Base-by-base conservation (phyloP, 2,797 vertebrate genomes). In the Diplodus sargus region DNA sequence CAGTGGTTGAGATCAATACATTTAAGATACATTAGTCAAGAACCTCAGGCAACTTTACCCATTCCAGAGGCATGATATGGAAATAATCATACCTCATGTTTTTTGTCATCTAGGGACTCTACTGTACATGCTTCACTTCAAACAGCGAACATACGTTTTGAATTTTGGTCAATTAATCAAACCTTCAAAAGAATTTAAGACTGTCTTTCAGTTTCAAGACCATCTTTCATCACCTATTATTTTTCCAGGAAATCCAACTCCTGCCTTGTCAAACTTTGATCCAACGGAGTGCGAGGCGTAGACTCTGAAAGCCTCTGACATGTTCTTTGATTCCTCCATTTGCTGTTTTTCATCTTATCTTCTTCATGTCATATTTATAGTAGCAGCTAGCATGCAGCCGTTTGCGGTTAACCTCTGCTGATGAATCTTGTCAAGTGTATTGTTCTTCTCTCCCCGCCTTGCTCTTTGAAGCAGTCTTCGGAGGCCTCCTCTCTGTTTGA, bases 371-470 rank as follows among this genome's bases (percentile, higher is more conserved):
- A 71, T 83, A 85, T 90, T 85, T 86, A 86, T 86, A 86, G 88
- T 86, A 86, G 84, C 87, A 82, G 77, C 81, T 84, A 84, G 81
- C 76, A 85, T 79, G 70, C 85, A 91, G 86, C 70, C 56, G 66
- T 83, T 90, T 82, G 83, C 58, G 86, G 89, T 91, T 92, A 91
- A 94, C 90, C 85, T 88, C 85, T 59, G 42, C 74, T 89, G 86
- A 94, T 87, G 87, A 92, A 89, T 89, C 78, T 86, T 88, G 84
- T 91, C 86, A 81, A 85, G 79, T 76, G 79, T 59, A 87, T 87
- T 87, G 85, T 89, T 88, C 76, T 81, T 69, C 54, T 74, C 77
- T 83, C 70, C 75, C 67, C 20, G 7, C 54, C 80, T 66, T 76
- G 25, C 60, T 48, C 83, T 93, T 90, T 92, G 83, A 92, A 90